phyloP scores from a whole-genome alignment of 2,888 invertebrate genomes.

The Arrhopalites spinosus region DNA sequence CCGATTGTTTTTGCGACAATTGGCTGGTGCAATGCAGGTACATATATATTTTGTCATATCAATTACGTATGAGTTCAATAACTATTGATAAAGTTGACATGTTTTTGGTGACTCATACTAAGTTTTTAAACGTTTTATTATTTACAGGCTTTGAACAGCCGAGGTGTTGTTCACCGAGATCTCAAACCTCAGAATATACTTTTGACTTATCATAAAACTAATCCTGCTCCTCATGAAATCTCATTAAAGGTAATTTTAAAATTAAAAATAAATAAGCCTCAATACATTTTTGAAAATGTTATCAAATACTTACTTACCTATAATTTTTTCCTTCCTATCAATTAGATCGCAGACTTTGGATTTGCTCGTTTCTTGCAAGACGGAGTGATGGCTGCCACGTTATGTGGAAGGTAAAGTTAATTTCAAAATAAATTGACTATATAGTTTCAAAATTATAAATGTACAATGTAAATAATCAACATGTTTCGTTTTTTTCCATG shows the following conservation, averaged over 20 bases:
- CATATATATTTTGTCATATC: neutral
- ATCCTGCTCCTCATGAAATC: constrained; percentile 77
- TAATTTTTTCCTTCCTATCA: too few relatives aligned
- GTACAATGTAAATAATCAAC: neutral
- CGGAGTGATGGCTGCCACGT: constrained; percentile 98
- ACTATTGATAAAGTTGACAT: too few relatives aligned
- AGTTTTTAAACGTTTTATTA: neutral
- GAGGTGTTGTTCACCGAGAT: constrained; percentile 98
- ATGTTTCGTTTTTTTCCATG: neutral
- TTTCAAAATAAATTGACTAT: constrained; percentile 24
- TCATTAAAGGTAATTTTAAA: constrained; percentile 76
- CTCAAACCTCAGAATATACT: constrained; percentile 99
- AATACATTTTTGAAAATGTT: neutral
- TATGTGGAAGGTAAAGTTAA: constrained; percentile 93
- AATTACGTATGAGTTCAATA: too few relatives aligned
- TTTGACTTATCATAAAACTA: constrained; percentile 78
- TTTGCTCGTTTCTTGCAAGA: constrained; percentile 98
- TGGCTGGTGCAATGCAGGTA: constrained; percentile 93
- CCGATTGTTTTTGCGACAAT: constrained; percentile 88
- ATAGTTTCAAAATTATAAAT: neutral
- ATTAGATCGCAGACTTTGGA: constrained; percentile 89
- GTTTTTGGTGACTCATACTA: neutral
- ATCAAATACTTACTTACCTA: neutral
- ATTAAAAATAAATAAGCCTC: constrained; percentile 71
- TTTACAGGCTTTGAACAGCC: constrained; percentile 81